These are phyloP conservation scores for Apis laboriosa DNA, from an alignment of 1,140 invertebrate genomes.

Conservation along the genomic window DNA sequence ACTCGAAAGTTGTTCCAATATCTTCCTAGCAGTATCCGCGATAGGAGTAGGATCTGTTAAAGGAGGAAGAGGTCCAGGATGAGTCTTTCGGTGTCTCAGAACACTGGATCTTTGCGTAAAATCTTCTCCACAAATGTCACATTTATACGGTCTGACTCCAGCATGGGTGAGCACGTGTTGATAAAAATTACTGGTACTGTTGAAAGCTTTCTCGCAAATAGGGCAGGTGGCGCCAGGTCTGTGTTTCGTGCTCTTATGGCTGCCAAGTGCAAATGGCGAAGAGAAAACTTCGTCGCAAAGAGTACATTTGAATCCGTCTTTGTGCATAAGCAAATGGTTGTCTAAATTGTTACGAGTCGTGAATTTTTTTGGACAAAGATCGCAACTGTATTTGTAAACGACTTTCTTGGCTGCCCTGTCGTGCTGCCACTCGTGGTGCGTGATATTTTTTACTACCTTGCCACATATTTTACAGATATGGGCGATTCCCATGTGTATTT, in stretches of 20 bases:
- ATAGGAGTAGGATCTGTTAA: slow-evolving; percentile 35
- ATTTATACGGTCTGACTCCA: slow-evolving; percentile 90
- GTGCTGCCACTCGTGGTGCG: slow-evolving; percentile 65
- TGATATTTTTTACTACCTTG: slow-evolving; percentile 63
- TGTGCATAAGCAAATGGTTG: slow-evolving; percentile 79
- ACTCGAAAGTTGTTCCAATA: slow-evolving; percentile 43
- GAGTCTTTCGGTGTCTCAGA: slow-evolving; percentile 65
- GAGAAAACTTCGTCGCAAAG: slow-evolving; percentile 74
- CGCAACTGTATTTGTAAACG: slow-evolving; percentile 72
- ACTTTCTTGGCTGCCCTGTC: slow-evolving; percentile 43
- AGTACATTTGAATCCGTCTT: slow-evolving; percentile 57
- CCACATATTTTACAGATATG: slow-evolving; percentile 51
- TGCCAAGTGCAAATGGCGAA: slow-evolving; percentile 25
- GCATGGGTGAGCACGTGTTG: slow-evolving; percentile 89
- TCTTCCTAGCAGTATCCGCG: slow-evolving; percentile 58
- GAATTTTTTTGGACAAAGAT: slow-evolving; percentile 79
- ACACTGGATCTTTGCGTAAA: slow-evolving; percentile 66
- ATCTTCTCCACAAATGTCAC: slow-evolving; percentile 85
- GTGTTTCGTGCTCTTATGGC: slow-evolving; percentile 63
- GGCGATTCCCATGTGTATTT: slow-evolving; percentile 73
- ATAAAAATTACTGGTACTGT: slow-evolving; percentile 84
- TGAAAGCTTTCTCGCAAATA: slow-evolving; percentile 78
- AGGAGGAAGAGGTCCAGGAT: slow-evolving; percentile 46
- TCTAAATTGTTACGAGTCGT: slow-evolving; percentile 73
- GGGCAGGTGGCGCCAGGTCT: slow-evolving; percentile 56